phyloP scores from a whole-genome alignment of 1,140 invertebrate species.

The Drosophila busckii region DNA sequence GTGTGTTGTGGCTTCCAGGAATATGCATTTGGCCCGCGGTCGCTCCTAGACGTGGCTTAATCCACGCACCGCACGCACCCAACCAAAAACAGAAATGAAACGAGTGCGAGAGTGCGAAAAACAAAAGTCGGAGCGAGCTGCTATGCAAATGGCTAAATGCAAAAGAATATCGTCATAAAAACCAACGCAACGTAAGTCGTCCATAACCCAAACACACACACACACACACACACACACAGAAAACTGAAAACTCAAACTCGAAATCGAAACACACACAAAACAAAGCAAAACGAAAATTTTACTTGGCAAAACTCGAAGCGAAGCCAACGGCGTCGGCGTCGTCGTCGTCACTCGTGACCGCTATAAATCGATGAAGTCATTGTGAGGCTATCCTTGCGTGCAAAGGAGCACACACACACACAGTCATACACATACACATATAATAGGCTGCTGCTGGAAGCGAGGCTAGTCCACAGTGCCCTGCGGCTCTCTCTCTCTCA shows the following conservation, averaged over 20 bases:
- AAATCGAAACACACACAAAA: slow-evolving; percentile 2
- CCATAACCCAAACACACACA: slow-evolving; percentile 30
- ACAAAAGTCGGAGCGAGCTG: slow-evolving; percentile 19
- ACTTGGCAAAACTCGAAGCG: slow-evolving; percentile 7
- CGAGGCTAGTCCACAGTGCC: not conserved
- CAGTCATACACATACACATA: not conserved
- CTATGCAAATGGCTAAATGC: slow-evolving; percentile 41
- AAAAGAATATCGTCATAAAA: slow-evolving; percentile 75
- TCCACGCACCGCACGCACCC: slow-evolving; percentile 53
- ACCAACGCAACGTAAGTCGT: slow-evolving; percentile 41
- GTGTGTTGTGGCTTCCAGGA: slow-evolving; percentile 50
- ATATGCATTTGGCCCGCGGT: slow-evolving; percentile 14
- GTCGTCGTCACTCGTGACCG: slow-evolving; percentile 59
- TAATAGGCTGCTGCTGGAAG: too few species aligned
- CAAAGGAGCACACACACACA: not conserved
- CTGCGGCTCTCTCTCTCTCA: slow-evolving; percentile 42
- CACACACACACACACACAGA: not conserved
- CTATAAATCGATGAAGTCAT: slow-evolving; percentile 77
- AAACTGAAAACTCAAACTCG: slow-evolving; percentile 11
- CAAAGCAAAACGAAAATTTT: slow-evolving; percentile 34
- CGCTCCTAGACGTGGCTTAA: slow-evolving; percentile 61
- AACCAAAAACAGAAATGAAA: slow-evolving; percentile 3
- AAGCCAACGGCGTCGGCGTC: slow-evolving; percentile 3
- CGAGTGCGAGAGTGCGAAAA: slow-evolving; percentile 35
- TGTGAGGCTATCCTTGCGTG: slow-evolving; percentile 35